Conservation (phyloP, 2,113 vertebrate species). For the Thryonomys swinderianus region DNA sequence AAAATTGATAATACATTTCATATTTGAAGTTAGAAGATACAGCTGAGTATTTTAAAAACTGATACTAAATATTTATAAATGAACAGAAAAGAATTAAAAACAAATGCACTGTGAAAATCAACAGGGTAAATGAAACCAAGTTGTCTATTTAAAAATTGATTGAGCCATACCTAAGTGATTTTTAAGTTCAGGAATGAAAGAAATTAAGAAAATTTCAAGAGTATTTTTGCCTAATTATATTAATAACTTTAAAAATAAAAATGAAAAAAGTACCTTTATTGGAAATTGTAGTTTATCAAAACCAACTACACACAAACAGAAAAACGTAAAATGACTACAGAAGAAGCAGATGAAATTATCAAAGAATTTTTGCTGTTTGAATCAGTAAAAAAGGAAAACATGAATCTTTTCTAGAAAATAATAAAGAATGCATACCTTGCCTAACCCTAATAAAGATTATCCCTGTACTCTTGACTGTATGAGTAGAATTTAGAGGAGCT, state of each 20-base stretch:
- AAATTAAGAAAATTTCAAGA: not conserved
- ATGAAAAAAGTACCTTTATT: not conserved
- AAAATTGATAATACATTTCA: not conserved
- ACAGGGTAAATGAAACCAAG: not conserved
- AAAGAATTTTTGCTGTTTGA: not conserved
- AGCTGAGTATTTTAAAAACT: no score
- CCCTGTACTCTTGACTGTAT: not conserved
- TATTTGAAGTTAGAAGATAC: not conserved
- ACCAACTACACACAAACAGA: slow-evolving; percentile 3
- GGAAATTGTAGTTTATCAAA: not conserved
- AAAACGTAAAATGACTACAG: not conserved
- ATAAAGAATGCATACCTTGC: not conserved
- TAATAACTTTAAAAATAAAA: not conserved
- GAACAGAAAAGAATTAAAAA: not conserved
- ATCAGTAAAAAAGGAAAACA: not conserved
- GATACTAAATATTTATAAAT: slow-evolving; percentile 30
- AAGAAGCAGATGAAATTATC: not conserved
- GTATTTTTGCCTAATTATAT: not conserved
- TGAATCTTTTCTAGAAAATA: slow-evolving; percentile 36
- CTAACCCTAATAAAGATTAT: not conserved
- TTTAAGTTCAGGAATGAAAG: slow-evolving; percentile 7
- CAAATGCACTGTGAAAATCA: not conserved
- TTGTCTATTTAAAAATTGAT: not conserved
- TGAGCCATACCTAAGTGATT: not conserved
- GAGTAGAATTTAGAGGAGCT: not conserved